Conservation (phyloP, 2,888 invertebrate species). For the Xylocampa areola region DNA sequence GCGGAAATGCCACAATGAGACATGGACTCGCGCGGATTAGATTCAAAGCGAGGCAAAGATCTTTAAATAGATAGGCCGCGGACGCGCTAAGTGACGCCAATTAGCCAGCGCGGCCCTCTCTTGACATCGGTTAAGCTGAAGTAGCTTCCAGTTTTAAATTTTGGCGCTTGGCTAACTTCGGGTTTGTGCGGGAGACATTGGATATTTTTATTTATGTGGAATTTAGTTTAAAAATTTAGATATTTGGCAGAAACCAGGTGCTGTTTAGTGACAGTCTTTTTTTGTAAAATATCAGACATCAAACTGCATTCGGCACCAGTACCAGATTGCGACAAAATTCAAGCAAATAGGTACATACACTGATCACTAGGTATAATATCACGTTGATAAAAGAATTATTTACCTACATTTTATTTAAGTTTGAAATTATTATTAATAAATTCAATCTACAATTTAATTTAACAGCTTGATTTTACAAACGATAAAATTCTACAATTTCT, state of each 20-base stretch:
- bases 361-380: too few species aligned
- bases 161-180: constrained; percentile 24
- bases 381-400: too few species aligned
- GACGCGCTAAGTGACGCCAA: constrained; percentile 76
- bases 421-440: constrained; percentile 5
- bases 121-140: constrained; percentile 65
- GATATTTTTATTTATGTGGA: constrained; percentile 8
- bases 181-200: not conserved
- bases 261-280: not conserved
- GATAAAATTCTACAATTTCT: constrained; percentile 4
- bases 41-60: constrained; percentile 66
- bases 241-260: constrained; percentile 16
- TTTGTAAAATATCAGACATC: too few species aligned
- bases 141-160: constrained; percentile 48
- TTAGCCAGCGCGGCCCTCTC: constrained; percentile 68
- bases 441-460: constrained; percentile 1
- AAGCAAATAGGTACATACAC: too few species aligned
- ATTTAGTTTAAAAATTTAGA: not conserved
- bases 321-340: too few species aligned
- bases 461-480: not conserved
- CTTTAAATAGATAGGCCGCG: constrained; percentile 73
- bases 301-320: too few species aligned
- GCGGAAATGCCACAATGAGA: constrained; percentile 69
- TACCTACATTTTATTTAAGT: too few species aligned
- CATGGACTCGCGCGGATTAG: constrained; percentile 64